Percentiles rank a stretch among this genome's conserved stretches.
Conservation (phyloP, 2,797 vertebrate species). For the Sebastes aleutianus region DNA sequence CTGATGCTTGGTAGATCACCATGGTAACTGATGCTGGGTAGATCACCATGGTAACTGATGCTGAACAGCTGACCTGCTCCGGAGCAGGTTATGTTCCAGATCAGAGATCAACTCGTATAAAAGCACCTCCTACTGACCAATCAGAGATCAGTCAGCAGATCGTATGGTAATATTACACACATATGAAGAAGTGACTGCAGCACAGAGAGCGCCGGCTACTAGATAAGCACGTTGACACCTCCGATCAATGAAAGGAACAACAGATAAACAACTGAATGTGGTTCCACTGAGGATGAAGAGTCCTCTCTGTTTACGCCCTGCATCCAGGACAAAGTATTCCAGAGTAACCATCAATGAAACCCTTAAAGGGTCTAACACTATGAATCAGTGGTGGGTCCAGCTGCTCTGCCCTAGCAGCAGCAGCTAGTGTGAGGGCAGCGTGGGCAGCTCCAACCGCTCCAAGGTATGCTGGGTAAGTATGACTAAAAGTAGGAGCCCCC, state of each 20-base stretch:
- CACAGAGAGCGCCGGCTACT: not conserved
- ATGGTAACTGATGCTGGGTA: no score
- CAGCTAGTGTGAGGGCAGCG: not conserved
- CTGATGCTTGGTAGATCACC: no score
- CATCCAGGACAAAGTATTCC: slow-evolving; percentile 9
- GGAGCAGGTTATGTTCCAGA: no score
- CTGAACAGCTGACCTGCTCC: no score
- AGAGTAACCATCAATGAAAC: slow-evolving; percentile 51
- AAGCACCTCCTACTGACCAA: no score
- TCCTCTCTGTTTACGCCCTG: not conserved
- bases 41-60: no score
- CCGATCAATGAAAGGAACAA: no score
- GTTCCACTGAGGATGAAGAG: not conserved
- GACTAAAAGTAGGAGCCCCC: slow-evolving; percentile 27
- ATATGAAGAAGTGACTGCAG: not conserved
- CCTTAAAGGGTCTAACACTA: slow-evolving; percentile 42
- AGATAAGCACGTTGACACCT: no score
- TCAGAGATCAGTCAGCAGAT: no score
- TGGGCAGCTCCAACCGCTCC: not conserved
- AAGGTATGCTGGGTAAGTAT: slow-evolving; percentile 47
- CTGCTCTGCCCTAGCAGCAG: slow-evolving; percentile 10
- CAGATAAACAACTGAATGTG: not conserved
- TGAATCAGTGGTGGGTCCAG: slow-evolving; percentile 47
- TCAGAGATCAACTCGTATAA: no score
- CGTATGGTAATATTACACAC: no score